Evolutionary conservation across 2,888 invertebrate species (phyloP).

Genomic region (Ferdinandea cuprea): DNA sequence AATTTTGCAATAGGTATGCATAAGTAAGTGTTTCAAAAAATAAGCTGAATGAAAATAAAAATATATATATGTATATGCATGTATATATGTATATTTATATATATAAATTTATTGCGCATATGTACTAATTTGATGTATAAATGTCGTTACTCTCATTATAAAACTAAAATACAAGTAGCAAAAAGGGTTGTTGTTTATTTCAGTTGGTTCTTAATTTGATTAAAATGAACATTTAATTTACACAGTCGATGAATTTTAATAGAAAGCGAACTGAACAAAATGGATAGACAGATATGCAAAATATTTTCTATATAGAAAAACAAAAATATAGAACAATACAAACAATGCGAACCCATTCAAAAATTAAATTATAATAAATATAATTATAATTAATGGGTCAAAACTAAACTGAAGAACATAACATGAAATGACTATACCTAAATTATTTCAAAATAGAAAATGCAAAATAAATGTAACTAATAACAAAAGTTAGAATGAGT

Average conservation of each 20-base stretch:
- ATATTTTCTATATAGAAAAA: slow-evolving; percentile 6
- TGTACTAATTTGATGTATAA: slow-evolving; percentile 33
- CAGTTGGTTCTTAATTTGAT: slow-evolving; percentile 42
- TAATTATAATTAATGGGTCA: slow-evolving; percentile 24
- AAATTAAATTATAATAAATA: slow-evolving; percentile 21
- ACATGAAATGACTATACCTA: slow-evolving; percentile 16
- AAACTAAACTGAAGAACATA: slow-evolving; percentile 22
- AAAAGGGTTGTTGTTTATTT: neutral
- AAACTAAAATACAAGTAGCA: slow-evolving; percentile 16
- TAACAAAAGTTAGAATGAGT: slow-evolving; percentile 4
- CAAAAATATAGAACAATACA: slow-evolving; percentile 5
- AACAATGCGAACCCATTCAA: slow-evolving; percentile 17
- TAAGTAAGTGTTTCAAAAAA: slow-evolving; percentile 34
- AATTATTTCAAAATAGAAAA: slow-evolving; percentile 64
- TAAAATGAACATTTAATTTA: slow-evolving; percentile 50
- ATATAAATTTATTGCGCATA: slow-evolving; percentile 9
- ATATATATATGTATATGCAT: too few species aligned
- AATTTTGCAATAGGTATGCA: slow-evolving; percentile 25
- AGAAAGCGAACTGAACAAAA: slow-evolving; percentile 30
- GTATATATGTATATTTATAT: too few species aligned
- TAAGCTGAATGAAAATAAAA: slow-evolving; percentile 32
- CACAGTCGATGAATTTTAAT: slow-evolving; percentile 4
- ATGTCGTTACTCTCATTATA: slow-evolving; percentile 42
- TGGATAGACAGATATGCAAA: neutral
- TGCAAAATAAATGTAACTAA: slow-evolving; percentile 62